A percentile compares a stretch with the other conserved stretches of the same genome.
Evolutionary conservation across 2,113 vertebrate species (phyloP).

Genomic region (Siniperca knerii): DNA sequence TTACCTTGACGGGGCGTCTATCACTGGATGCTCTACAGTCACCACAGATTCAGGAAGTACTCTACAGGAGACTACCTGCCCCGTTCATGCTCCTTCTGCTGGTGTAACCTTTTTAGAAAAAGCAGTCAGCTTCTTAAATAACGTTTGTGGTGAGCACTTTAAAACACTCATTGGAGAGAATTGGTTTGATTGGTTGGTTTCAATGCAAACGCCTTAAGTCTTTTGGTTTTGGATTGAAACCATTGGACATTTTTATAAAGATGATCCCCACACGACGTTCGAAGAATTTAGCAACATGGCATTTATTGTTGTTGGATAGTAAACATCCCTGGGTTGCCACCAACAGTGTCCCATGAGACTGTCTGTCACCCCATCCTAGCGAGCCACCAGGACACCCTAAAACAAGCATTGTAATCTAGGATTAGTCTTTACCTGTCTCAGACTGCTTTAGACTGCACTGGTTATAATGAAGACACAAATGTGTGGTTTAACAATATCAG

Average conservation of each 20-base stretch:
- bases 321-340: neutral
- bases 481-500: neutral
- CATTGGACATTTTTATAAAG: neutral
- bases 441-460: neutral
- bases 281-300: neutral
- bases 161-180: neutral
- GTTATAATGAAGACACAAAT: neutral
- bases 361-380: neutral
- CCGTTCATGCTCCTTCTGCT: constrained; percentile 42
- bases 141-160: neutral
- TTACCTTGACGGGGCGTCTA: constrained; percentile 40
- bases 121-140: neutral
- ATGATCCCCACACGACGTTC: neutral
- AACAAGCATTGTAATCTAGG: constrained; percentile 42
- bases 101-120: neutral
- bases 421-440: constrained; percentile 40
- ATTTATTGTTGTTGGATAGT: neutral
- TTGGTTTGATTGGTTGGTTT: neutral
- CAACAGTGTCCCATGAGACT: neutral
- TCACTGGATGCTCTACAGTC: constrained; percentile 14
- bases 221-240: neutral
- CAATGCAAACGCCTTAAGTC: neutral
- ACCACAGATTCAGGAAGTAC: constrained; percentile 19
- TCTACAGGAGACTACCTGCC: constrained; percentile 42
- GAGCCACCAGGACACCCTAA: constrained; percentile 15